These are phyloP conservation scores for Austrofundulus limnaeus DNA, from an alignment of 2,113 vertebrate species.

Conservation along the genomic window DNA sequence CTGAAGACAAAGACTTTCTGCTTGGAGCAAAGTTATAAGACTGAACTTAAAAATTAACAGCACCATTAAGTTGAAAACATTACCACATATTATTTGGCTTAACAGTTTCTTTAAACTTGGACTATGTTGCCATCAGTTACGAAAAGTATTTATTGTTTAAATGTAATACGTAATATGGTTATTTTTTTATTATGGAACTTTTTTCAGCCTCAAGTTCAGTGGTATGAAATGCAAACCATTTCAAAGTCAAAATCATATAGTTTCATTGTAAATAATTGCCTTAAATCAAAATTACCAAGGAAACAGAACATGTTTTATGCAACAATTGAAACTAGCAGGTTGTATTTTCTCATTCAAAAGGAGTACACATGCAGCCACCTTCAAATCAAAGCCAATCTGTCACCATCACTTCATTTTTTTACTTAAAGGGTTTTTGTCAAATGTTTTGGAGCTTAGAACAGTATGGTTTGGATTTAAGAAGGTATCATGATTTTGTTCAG, in stretches of 20 bases:
- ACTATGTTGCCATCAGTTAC: not conserved
- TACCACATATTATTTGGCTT: not conserved
- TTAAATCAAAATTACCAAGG: too few species aligned
- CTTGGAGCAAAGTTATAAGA: conserved; percentile 1
- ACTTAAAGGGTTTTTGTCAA: not conserved
- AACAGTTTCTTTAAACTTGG: not conserved
- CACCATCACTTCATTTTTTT: not conserved
- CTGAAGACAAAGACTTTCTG: conserved; percentile 39
- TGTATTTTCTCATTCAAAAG: too few species aligned
- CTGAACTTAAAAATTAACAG: conserved; percentile 2
- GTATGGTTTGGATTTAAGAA: not conserved
- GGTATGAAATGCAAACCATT: not conserved
- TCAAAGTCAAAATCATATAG: not conserved
- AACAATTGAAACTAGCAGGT: too few species aligned
- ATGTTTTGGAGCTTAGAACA: not conserved
- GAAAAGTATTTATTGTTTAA: too few species aligned
- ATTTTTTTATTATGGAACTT: not conserved
- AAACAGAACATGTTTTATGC: too few species aligned
- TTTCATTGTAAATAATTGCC: not conserved
- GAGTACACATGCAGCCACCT: too few species aligned
- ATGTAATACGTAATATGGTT: too few species aligned
- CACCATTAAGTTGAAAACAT: not conserved
- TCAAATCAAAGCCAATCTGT: not conserved
- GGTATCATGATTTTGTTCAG: not conserved
- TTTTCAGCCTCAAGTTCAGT: not conserved